Percentiles rank a stretch among this genome's conserved stretches.
Evolutionary conservation across 2,888 invertebrate species (phyloP).

Genomic region (Cheilosia scutellata): DNA sequence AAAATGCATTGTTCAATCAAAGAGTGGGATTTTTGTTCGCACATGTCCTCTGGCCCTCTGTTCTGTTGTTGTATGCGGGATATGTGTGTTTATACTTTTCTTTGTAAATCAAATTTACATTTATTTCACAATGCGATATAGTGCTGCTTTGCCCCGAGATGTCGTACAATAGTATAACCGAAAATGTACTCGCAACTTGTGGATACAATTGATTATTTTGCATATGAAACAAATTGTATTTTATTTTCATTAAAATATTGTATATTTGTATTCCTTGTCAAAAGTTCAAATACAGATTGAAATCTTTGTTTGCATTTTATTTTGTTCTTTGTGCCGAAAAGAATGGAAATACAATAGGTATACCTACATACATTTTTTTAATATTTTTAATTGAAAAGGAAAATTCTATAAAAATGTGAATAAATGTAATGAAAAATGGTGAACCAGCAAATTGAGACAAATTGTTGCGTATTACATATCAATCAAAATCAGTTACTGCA

Average conservation of each 20-base stretch:
- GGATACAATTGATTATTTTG: conserved; percentile 36
- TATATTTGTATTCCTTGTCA: conserved; percentile 19
- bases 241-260: conserved; percentile 20
- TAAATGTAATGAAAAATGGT: too few relatives aligned
- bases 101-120: conserved; percentile 47
- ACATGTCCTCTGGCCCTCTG: not conserved
- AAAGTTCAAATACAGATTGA: conserved; percentile 55
- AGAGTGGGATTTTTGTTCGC: not conserved
- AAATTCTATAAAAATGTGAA: too few relatives aligned
- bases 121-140: conserved; percentile 36
- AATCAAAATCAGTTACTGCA: too few relatives aligned
- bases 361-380: too few relatives aligned
- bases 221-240: conserved; percentile 44
- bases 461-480: too few relatives aligned
- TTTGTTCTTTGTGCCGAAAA: conserved; percentile 9
- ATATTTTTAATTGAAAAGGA: too few relatives aligned
- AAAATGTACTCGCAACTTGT: conserved; percentile 15
- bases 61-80: conserved; percentile 12
- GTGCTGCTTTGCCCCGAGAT: not conserved
- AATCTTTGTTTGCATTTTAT: not conserved
- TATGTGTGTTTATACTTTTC: not conserved
- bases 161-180: conserved; percentile 23
- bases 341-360: too few relatives aligned
- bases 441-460: too few relatives aligned
- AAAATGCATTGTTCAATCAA: conserved; percentile 37